Evolutionary conservation across 1,140 invertebrate species (phyloP).

Genomic region (Andrena cerasifolii): DNA sequence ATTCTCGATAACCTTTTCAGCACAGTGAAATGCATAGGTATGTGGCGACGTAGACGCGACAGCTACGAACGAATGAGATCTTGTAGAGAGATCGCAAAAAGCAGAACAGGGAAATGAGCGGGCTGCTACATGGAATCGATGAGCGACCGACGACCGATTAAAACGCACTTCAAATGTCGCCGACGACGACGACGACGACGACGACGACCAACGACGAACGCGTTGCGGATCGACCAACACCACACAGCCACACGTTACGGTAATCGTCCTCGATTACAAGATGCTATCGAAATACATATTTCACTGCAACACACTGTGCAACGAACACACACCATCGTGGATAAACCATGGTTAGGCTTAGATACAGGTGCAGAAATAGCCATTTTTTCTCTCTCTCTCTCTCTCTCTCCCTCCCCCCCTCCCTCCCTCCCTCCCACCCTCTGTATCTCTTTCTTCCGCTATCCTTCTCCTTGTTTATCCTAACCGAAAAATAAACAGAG

Average conservation of each 20-base stretch:
- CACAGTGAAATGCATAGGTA: not conserved
- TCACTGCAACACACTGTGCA: slow-evolving; percentile 46
- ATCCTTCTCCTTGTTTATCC: slow-evolving; percentile 45
- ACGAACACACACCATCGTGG: slow-evolving; percentile 36
- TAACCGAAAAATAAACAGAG: slow-evolving; percentile 59
- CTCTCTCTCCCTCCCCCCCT: slow-evolving; percentile 21
- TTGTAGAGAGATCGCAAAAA: not conserved
- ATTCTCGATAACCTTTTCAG: slow-evolving; percentile 7
- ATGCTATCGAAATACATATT: slow-evolving; percentile 42
- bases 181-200: slow-evolving; percentile 7
- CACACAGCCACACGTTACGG: slow-evolving; percentile 28
- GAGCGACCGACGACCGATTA: slow-evolving; percentile 29
- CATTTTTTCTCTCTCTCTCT: slow-evolving; percentile 33
- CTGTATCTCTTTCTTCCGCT: slow-evolving; percentile 28
- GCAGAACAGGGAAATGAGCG: not conserved
- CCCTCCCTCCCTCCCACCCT: slow-evolving; percentile 4
- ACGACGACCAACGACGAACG: too few species aligned
- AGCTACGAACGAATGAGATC: not conserved
- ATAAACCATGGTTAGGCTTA: slow-evolving; percentile 55
- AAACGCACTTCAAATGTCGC: slow-evolving; percentile 40
- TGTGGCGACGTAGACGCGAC: too few species aligned
- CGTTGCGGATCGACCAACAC: too few species aligned
- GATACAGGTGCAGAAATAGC: slow-evolving; percentile 63
- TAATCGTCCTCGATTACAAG: slow-evolving; percentile 25
- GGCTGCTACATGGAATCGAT: slow-evolving; percentile 19